These are phyloP conservation scores for Halcyon senegalensis DNA, from an alignment of 2,113 vertebrate species.

Conservation along the genomic window DNA sequence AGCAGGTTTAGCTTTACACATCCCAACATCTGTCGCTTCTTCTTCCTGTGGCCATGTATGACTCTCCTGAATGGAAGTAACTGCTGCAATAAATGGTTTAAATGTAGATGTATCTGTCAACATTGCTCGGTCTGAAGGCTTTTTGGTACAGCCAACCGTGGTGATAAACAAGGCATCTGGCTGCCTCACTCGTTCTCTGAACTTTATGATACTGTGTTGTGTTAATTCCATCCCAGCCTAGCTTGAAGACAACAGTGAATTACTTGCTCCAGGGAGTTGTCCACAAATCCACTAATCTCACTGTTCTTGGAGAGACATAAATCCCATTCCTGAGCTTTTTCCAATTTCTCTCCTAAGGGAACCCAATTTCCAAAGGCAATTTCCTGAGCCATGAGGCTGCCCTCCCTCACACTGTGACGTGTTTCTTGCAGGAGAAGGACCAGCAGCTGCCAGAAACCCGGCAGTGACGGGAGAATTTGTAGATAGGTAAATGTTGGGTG, in stretches of 20 bases:
- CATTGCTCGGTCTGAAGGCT: not conserved
- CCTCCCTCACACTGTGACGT: not conserved
- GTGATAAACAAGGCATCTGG: constrained; percentile 28
- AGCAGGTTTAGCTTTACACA: constrained; percentile 3
- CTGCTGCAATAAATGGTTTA: not conserved
- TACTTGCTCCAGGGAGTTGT: not conserved
- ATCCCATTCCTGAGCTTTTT: not conserved
- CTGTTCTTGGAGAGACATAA: not conserved
- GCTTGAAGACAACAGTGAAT: not conserved
- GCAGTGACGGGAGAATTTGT: not conserved
- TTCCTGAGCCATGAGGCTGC: not conserved
- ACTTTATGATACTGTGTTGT: not conserved
- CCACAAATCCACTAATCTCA: not conserved
- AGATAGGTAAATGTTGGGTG: not conserved
- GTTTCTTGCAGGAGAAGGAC: not conserved
- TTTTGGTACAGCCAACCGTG: not conserved
- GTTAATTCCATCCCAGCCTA: not conserved
- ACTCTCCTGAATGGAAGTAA: not conserved
- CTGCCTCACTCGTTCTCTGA: not conserved
- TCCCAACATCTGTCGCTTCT: not conserved
- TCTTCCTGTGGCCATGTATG: not conserved
- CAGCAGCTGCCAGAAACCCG: not conserved
- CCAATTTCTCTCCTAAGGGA: not conserved
- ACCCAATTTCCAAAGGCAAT: not conserved
- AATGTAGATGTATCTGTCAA: not conserved